phyloP scores from a whole-genome alignment of 2,888 invertebrate genomes.

The Tinea pellionella region DNA sequence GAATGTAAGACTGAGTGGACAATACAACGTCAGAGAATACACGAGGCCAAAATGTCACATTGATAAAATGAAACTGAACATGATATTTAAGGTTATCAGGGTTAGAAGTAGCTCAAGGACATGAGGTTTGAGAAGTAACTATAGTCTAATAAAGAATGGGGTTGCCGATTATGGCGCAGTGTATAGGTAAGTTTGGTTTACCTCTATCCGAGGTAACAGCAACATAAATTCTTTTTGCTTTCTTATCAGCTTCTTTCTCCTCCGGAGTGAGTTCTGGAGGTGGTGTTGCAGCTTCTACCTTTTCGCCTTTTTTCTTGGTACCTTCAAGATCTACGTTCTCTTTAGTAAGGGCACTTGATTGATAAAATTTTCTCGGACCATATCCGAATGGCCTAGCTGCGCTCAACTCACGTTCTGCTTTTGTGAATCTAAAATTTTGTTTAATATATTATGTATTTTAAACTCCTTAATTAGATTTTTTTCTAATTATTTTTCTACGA shows the following conservation, averaged over 20 bases:
- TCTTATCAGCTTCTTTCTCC: conserved; percentile 29
- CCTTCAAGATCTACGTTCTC: conserved; percentile 23
- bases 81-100: conserved; percentile 1
- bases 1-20: background rate
- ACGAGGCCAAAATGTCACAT: background rate
- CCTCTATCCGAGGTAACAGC: conserved; percentile 81
- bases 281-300: conserved; percentile 28
- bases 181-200: conserved; percentile 20
- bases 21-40: background rate
- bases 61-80: background rate
- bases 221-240: conserved; percentile 61
- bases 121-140: background rate
- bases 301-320: conserved; percentile 26
- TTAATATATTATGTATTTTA: conserved; percentile 23
- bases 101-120: background rate
- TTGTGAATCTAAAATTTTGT: conserved; percentile 73
- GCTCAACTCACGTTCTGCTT: conserved; percentile 78
- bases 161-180: too few relatives aligned
- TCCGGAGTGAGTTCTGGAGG: conserved; percentile 49
- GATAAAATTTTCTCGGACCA: conserved; percentile 76
- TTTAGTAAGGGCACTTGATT: conserved; percentile 38
- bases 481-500: too few relatives aligned
- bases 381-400: conserved; percentile 79
- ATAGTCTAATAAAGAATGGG: too few relatives aligned
- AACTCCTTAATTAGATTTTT: too few relatives aligned